Evolutionary conservation across 2,113 vertebrate genomes (phyloP), one percentile per base, ranked within the genome.

Genomic region (Orycteropus afer): DNA sequence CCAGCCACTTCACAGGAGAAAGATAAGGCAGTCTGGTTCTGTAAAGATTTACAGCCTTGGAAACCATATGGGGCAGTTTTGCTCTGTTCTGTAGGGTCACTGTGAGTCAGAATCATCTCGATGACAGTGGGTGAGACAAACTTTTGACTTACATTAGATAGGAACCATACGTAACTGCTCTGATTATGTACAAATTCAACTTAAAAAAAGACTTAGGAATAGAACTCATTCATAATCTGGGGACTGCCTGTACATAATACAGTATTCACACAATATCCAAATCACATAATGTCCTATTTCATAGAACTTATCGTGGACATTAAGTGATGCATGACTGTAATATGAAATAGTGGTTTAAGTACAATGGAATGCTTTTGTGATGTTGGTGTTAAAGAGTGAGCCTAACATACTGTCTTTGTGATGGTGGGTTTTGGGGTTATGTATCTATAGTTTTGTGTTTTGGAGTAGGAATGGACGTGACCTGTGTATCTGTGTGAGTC

Each of bases 281-380:
- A 65, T 34, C 32, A 65, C 32, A 34, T 65, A 34, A 13, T 27
- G 25, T 61, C 32, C 2, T 65, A 34, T 65, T 65, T 65, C 63
- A 11, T 6, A 32, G 63, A 15, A 14, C 34, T 4, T 65, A 65
- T 14, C 63, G 5, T 63, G 25, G 61, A 25, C 15, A 29, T 63
- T 63, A 63, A 63, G 61, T 63, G 61, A 63, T 27, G 27, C 23
- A 63, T n/a, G 61, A 63, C 25, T 63, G 8, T 63, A 79, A n/a
- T 67, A 22, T 40, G 55, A 61, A 55, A 4, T 88, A 89, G 13
- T 67, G 49, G 32, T 88, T 55, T 92, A 87, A 63, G 65, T 91
- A 73, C 12, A 74, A 0, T 67, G 87, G 63, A 94, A 86, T 61
- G 13, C n/a, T 18, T 81, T 97, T 92, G 51, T 81, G 15, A 42